Evolutionary conservation across 1,140 invertebrate genomes (phyloP).

Genomic region (Brachionus koreanus): DNA sequence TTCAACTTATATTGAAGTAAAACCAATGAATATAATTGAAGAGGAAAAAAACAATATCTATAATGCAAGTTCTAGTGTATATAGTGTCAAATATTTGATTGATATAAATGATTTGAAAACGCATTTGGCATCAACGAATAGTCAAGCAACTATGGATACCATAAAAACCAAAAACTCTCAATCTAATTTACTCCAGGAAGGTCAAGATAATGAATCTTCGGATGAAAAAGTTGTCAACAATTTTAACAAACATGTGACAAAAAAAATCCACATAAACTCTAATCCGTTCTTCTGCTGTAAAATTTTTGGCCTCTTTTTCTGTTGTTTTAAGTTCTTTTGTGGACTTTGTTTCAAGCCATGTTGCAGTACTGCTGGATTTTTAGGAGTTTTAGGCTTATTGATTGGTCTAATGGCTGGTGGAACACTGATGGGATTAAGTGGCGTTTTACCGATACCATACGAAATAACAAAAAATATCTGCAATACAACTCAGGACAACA

Average conservation of each 20-base stretch:
- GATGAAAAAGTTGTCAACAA: conserved; percentile 11
- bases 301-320: background rate
- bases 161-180: conserved; percentile 2
- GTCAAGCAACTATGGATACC: background rate
- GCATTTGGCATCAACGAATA: background rate
- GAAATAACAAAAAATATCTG: conserved; percentile 40
- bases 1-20: conserved; percentile 24
- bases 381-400: background rate
- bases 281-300: background rate
- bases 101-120: conserved; percentile 35
- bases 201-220: background rate
- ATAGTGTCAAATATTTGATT: conserved; percentile 26
- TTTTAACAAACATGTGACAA: conserved; percentile 13
- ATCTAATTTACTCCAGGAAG: background rate
- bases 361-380: conserved; percentile 26
- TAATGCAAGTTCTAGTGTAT: conserved; percentile 6
- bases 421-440: background rate
- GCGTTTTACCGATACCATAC: conserved; percentile 25
- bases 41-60: conserved; percentile 17
- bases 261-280: conserved; percentile 8
- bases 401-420: background rate
- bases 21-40: background rate
- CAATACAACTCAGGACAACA: background rate
- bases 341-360: conserved; percentile 14
- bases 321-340: background rate